A percentile compares a stretch with the other conserved stretches of the same genome.
These are phyloP conservation scores for Lasius fuliginosus DNA, from an alignment of 2,888 invertebrate species.

Conservation along the genomic window DNA sequence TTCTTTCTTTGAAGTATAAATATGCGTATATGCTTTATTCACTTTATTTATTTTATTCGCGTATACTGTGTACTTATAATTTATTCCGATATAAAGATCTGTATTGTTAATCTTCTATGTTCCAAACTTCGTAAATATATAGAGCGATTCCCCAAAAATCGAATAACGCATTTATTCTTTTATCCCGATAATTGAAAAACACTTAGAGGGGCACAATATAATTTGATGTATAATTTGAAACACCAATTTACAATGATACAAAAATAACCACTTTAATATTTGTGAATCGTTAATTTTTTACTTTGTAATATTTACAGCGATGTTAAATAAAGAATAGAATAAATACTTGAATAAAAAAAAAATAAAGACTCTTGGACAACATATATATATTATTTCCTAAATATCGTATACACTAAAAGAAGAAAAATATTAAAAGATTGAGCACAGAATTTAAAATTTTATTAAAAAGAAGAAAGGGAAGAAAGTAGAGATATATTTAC, in stretches of 20 bases:
- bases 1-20: conserved; percentile 20
- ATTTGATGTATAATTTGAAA: not conserved
- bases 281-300: not conserved
- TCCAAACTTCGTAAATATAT: conserved; percentile 63
- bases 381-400: not conserved
- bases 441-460: not conserved
- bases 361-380: not conserved
- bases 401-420: not conserved
- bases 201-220: not conserved
- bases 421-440: not conserved
- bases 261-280: not conserved
- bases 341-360: not conserved
- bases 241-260: not conserved
- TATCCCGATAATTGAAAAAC: not conserved
- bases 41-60: conserved; percentile 45
- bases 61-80: conserved; percentile 57
- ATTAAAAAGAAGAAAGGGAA: not conserved
- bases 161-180: conserved; percentile 8
- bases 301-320: not conserved
- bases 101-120: conserved; percentile 70
- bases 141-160: conserved; percentile 58
- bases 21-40: not conserved
- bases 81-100: conserved; percentile 40
- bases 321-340: not conserved
- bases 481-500: no score